Evolutionary conservation across 1,140 invertebrate species (phyloP), one percentile per base, ranked within the genome.

Genomic region (Dreissena polymorpha): DNA sequence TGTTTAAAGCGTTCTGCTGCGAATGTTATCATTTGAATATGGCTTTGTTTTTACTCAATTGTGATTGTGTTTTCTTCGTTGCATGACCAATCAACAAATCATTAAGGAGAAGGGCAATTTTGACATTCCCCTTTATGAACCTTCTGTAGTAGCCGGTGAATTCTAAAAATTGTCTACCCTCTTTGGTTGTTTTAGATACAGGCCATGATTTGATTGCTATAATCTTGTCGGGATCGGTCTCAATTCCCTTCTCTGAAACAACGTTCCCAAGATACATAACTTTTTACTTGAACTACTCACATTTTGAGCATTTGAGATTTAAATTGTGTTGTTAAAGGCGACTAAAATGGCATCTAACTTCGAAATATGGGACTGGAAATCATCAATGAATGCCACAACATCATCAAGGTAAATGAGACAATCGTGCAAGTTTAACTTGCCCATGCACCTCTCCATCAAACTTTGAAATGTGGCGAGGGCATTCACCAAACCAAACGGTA

Each of bases 81-180:
- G 29, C 53, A 49, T 13, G 0, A 23, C 10, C 53, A 12, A 10
- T 55, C 16, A 79, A 49, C 49, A 83, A 29, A 51, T 73, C 71
- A 73, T 83, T 67, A 12, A 86, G 51, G 0, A 80, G 85, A 68
- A 50, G 29, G 27, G 63, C 65, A 18, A 68, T 81, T 10, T 72
- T 10, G 2, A 21, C 50, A 25, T 73, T 80, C 23, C 21, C 60
- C 39, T 80, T 57, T 8, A 92, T 83, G 84, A 89, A 91, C 55
- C 85, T 69, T 25, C 90, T 29, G 74, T 90, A 91, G 70, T 87
- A 91, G 0, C 74, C 68, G 13, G 76, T 75, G 13, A 84, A 60
- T 23, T 90, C 90, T 18, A 91, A 63, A 75, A 93, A 93, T 14
- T 68, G 25, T 80, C 83, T 55, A 0, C 93, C 27, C 14, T 89